A percentile compares a stretch with the other conserved stretches of the same genome.
Conservation (phyloP, 92 coral and sea anemone genomes). For the Chrysogorgia sp. region DNA sequence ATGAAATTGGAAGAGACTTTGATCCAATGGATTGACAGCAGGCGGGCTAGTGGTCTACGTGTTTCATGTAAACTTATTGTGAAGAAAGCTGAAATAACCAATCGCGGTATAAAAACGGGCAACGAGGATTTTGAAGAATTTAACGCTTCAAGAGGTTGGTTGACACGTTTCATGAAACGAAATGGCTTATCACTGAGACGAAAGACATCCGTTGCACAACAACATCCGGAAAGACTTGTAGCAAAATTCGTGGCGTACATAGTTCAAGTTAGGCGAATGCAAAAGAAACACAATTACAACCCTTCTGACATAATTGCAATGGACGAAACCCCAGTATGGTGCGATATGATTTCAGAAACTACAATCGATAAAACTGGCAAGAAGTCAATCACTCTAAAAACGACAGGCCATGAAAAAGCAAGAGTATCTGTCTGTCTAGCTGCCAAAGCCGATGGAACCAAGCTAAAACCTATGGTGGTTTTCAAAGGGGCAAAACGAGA, state of each 20-base stretch:
- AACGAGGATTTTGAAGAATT: constrained; percentile 31
- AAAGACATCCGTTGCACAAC: constrained; percentile 70
- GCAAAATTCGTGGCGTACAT: constrained; percentile 70
- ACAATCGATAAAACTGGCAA: constrained; percentile 57
- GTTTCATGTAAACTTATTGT: constrained; percentile 42
- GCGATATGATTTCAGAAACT: constrained; percentile 73
- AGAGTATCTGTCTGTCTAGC: constrained; percentile 69
- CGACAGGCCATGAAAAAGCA: constrained; percentile 70
- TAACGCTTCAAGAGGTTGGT: constrained; percentile 40
- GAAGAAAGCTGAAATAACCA: constrained; percentile 39
- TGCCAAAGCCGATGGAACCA: constrained; percentile 71
- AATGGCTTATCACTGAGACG: constrained; percentile 63
- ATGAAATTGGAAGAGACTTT: constrained; percentile 16
- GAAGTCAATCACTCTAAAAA: constrained; percentile 54
- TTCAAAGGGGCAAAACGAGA: constrained; percentile 72
- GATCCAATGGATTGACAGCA: constrained; percentile 34
- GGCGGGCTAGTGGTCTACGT: constrained; percentile 36
- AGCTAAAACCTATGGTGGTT: constrained; percentile 74
- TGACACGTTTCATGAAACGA: constrained; percentile 4
- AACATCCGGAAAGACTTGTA: constrained; percentile 74
- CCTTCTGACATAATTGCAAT: constrained; percentile 29
- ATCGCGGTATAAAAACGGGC: constrained; percentile 12
- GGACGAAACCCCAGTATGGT: constrained; percentile 60
- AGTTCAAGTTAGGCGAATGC: constrained; percentile 56
- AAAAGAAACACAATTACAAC: constrained; percentile 30